Conservation (phyloP, 35 echinoderm and acorn worm species). For the Ophiothrix spiculata region DNA sequence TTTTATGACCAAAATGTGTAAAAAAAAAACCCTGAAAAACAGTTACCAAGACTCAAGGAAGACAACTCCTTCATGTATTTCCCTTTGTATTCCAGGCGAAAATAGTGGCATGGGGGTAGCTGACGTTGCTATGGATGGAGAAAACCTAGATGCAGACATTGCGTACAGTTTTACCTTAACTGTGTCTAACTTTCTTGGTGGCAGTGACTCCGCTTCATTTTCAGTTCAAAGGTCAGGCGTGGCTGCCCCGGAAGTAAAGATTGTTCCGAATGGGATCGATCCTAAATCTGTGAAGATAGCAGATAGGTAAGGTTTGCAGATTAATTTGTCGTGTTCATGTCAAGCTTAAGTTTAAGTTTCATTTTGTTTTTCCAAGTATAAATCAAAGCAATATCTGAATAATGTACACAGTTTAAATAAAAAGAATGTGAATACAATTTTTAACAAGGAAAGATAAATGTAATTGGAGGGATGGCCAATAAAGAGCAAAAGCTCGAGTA, state of each 20-base stretch:
- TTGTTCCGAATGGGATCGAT: constrained; percentile 53
- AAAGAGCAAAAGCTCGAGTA: no score
- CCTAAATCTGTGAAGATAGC: constrained; percentile 45
- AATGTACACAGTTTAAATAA: no score
- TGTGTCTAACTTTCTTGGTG: constrained; percentile 84
- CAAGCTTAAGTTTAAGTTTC: neutral
- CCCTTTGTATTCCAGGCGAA: neutral
- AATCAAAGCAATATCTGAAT: no score
- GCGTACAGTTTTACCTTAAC: constrained; percentile 63
- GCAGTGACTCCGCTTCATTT: constrained; percentile 40
- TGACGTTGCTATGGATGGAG: constrained; percentile 41
- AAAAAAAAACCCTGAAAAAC: neutral
- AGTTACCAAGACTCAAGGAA: neutral
- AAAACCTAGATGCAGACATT: constrained; percentile 51
- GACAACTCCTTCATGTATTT: neutral
- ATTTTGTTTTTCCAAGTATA: neutral
- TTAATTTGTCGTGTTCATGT: no score
- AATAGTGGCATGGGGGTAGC: neutral
- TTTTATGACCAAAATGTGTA: no score
- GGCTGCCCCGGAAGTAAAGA: constrained; percentile 70
- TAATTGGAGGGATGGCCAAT: no score
- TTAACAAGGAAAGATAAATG: no score
- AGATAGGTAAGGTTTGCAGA: constrained; percentile 63
- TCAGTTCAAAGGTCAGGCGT: constrained; percentile 48
- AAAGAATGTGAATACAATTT: no score